These are phyloP conservation scores for Psittacula cyanocephala DNA, from an alignment of 2,113 vertebrate species.

Conservation along the genomic window DNA sequence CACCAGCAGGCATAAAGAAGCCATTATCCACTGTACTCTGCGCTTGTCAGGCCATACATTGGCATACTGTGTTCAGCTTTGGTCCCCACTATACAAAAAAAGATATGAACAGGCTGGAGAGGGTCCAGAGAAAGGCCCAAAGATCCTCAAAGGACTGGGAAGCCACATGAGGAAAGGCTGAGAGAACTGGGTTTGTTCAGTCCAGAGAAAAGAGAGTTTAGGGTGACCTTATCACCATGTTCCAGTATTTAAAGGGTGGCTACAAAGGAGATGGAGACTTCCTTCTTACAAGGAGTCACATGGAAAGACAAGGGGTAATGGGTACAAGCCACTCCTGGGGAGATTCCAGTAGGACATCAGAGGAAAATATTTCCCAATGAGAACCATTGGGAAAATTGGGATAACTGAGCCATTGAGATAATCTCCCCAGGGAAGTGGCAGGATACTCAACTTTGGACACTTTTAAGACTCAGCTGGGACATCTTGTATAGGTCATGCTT, in stretches of 20 bases:
- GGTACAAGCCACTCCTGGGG: not conserved
- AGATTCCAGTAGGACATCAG: not conserved
- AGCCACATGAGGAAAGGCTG: not conserved
- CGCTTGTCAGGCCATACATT: not conserved
- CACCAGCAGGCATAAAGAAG: not conserved
- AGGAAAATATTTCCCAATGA: not conserved
- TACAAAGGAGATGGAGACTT: not conserved
- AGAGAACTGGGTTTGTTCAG: not conserved
- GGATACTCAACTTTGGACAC: not conserved
- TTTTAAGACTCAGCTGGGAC: not conserved
- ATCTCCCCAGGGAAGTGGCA: not conserved
- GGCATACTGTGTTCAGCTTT: not conserved
- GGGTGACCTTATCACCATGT: not conserved
- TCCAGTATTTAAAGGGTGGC: not conserved
- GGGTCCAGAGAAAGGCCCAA: not conserved
- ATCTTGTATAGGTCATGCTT: not conserved
- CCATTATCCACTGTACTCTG: not conserved
- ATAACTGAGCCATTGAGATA: not conserved
- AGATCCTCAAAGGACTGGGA: not conserved
- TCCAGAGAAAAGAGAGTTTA: not conserved
- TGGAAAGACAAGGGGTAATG: not conserved
- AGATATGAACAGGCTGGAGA: not conserved
- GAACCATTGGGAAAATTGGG: not conserved
- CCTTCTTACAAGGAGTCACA: not conserved
- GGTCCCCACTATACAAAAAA: not conserved